These are phyloP conservation scores for Daphoenositta chrysoptera DNA, from an alignment of 2,113 vertebrate genomes.

Conservation along the genomic window DNA sequence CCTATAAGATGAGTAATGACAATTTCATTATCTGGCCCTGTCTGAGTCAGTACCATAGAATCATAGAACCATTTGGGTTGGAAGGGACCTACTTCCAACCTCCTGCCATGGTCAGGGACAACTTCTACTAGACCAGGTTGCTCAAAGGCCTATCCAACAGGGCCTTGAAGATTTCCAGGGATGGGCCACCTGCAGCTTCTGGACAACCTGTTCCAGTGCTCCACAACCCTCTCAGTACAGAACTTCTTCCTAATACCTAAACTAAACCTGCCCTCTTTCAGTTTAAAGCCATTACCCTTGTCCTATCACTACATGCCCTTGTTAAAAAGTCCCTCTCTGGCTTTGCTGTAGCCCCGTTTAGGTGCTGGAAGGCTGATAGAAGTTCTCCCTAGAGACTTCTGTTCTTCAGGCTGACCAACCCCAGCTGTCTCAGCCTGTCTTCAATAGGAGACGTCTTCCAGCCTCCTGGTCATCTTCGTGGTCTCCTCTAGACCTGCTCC, in stretches of 20 bases:
- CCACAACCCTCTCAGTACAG: background rate
- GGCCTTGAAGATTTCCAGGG: background rate
- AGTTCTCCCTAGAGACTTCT: background rate
- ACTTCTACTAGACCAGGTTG: background rate
- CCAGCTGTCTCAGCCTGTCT: background rate
- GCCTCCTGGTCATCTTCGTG: background rate
- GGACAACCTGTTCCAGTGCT: background rate
- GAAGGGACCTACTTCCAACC: background rate
- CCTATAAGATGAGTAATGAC: background rate
- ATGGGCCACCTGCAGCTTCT: background rate
- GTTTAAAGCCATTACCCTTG: background rate
- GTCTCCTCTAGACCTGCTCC: background rate
- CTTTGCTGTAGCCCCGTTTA: background rate
- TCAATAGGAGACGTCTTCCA: background rate
- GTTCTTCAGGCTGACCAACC: background rate
- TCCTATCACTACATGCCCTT: accelerated
- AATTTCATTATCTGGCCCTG: background rate
- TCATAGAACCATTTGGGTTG: background rate
- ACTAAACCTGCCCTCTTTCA: background rate
- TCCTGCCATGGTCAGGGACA: background rate
- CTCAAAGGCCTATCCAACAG: background rate
- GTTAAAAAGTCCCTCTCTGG: background rate
- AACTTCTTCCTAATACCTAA: background rate
- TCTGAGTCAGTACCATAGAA: background rate
- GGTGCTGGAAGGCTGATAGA: background rate